Evolutionary conservation across 2,113 vertebrate species (phyloP).

Genomic region (Pantherophis guttatus): DNA sequence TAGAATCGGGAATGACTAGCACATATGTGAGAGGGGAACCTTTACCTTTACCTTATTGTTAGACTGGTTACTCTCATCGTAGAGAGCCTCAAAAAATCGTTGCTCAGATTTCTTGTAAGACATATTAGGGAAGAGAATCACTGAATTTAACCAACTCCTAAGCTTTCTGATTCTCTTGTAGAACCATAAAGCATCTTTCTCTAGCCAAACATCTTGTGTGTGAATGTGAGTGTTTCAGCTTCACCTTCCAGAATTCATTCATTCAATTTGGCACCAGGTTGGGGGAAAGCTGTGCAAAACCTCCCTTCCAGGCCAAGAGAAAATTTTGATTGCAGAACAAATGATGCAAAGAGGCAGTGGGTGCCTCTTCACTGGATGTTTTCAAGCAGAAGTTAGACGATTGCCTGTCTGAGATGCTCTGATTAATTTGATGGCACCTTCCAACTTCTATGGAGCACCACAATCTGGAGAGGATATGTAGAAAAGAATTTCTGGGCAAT

Average conservation of each 20-base stretch:
- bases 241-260: background rate
- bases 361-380: background rate
- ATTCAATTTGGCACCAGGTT: background rate
- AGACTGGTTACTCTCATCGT: background rate
- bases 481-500: background rate
- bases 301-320: background rate
- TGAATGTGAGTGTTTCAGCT: background rate
- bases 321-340: background rate
- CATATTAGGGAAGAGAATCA: background rate
- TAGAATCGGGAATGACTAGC: no score
- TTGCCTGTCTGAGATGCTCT: background rate
- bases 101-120: background rate
- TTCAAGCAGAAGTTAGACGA: background rate
- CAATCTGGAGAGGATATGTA: background rate
- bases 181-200: background rate
- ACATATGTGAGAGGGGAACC: no score
- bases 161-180: background rate
- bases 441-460: background rate
- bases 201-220: background rate
- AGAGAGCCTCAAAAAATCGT: background rate
- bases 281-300: background rate
- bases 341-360: background rate
- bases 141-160: background rate
- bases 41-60: background rate
- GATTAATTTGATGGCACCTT: background rate